Evolutionary conservation across 2,888 invertebrate genomes (phyloP).

Genomic region (Drosophila niveifrons): DNA sequence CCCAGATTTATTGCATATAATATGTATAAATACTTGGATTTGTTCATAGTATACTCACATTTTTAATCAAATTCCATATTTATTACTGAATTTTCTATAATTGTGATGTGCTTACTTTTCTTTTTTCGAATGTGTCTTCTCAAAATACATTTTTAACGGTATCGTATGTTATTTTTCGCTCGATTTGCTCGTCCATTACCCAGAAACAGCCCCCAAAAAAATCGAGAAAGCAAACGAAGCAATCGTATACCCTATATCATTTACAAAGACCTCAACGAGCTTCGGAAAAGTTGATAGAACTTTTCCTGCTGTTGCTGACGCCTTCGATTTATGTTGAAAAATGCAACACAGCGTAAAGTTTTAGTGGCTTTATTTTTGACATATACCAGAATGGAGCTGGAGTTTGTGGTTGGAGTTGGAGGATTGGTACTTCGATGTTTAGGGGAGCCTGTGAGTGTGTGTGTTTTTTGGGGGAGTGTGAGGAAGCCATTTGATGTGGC

Average conservation of each 20-base stretch:
- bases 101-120: slow-evolving; percentile 1
- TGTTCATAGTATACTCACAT: too few species aligned
- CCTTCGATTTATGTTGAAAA: slow-evolving; percentile 70
- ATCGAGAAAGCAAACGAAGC: neutral
- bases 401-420: neutral
- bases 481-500: slow-evolving; percentile 57
- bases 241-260: slow-evolving; percentile 32
- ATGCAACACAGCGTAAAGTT: slow-evolving; percentile 71
- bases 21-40: too few species aligned
- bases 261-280: slow-evolving; percentile 28
- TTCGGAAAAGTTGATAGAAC: slow-evolving; percentile 41
- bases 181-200: slow-evolving; percentile 61
- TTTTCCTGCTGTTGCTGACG: slow-evolving; percentile 62
- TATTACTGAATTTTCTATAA: too few species aligned
- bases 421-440: slow-evolving; percentile 3
- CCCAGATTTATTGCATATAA: too few species aligned
- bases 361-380: slow-evolving; percentile 55
- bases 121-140: slow-evolving; percentile 27
- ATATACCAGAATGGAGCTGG: slow-evolving; percentile 11
- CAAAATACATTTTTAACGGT: slow-evolving; percentile 26
- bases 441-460: neutral
- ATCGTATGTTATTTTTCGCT: slow-evolving; percentile 50
- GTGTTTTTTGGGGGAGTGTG: slow-evolving; percentile 3
- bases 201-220: slow-evolving; percentile 45
- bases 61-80: neutral